These are phyloP conservation scores for Limnodromus scolopaceus DNA, from an alignment of 2,797 vertebrate species.

Conservation along the genomic window DNA sequence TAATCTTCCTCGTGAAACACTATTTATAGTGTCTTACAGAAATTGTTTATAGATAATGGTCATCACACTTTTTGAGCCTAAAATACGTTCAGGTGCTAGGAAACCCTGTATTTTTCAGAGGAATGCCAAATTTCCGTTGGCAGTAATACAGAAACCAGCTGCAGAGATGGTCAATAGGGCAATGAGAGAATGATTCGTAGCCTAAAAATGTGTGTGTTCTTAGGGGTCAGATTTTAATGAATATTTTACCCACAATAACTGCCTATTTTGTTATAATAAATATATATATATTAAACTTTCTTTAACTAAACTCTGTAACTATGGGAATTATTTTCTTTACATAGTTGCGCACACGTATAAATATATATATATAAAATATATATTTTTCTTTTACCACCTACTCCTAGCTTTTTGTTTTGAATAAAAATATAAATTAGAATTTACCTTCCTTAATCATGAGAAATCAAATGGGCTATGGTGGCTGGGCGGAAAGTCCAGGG, in stretches of 20 bases:
- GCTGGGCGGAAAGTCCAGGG: slow-evolving; percentile 70
- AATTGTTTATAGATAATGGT: slow-evolving; percentile 69
- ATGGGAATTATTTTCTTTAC: slow-evolving; percentile 94
- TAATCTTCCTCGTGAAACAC: slow-evolving; percentile 70
- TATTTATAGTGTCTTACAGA: slow-evolving; percentile 80
- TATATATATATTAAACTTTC: slow-evolving; percentile 90
- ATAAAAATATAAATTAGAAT: slow-evolving; percentile 83
- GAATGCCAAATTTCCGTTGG: slow-evolving; percentile 76
- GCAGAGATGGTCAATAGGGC: slow-evolving; percentile 73
- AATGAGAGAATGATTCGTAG: slow-evolving; percentile 81
- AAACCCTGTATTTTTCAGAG: slow-evolving; percentile 75
- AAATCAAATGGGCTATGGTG: slow-evolving; percentile 65
- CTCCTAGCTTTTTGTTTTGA: slow-evolving; percentile 87
- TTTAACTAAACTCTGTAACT: slow-evolving; percentile 90
- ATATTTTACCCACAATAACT: slow-evolving; percentile 96
- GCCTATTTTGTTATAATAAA: slow-evolving; percentile 99
- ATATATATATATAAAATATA: slow-evolving; percentile 87
- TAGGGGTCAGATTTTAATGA: slow-evolving; percentile 89
- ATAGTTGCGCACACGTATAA: slow-evolving; percentile 87
- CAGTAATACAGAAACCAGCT: slow-evolving; percentile 48
- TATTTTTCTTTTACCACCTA: slow-evolving; percentile 87
- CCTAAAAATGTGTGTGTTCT: slow-evolving; percentile 83
- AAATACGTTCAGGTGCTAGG: slow-evolving; percentile 73
- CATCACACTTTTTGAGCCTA: slow-evolving; percentile 70
- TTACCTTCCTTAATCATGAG: slow-evolving; percentile 74